Percentiles rank a stretch among this genome's conserved stretches.
These are phyloP conservation scores for Microctenopoma steveboyesi DNA, from an alignment of 2,797 vertebrate species.

Conservation along the genomic window DNA sequence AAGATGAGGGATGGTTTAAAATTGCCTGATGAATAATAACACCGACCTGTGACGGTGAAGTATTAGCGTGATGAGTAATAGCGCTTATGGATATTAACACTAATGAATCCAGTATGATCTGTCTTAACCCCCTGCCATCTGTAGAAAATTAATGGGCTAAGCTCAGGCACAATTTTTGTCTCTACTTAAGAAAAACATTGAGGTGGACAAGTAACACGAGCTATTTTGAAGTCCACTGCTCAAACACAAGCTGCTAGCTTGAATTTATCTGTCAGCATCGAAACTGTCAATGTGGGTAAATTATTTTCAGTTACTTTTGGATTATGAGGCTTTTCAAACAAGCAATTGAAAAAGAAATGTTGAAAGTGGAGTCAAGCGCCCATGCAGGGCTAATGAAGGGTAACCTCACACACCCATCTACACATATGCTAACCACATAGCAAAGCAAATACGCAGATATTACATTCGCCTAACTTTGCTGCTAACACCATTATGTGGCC, in stretches of 20 bases:
- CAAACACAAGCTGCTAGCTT: slow-evolving; percentile 29
- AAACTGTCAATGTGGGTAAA: slow-evolving; percentile 13
- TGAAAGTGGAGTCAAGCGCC: slow-evolving; percentile 6
- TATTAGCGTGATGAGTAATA: slow-evolving; percentile 62
- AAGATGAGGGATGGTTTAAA: slow-evolving; percentile 44
- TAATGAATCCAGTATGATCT: slow-evolving; percentile 65
- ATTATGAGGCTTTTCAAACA: slow-evolving; percentile 22
- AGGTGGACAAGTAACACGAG: background rate
- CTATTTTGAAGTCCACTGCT: slow-evolving; percentile 32
- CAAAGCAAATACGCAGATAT: slow-evolving; percentile 31
- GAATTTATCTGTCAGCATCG: slow-evolving; percentile 32
- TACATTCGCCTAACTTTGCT: slow-evolving; percentile 52
- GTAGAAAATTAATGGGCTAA: slow-evolving; percentile 41
- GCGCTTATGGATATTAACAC: slow-evolving; percentile 46
- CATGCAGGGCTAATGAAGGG: slow-evolving; percentile 14
- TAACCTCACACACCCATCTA: background rate
- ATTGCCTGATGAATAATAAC: slow-evolving; percentile 58
- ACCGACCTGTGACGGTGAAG: slow-evolving; percentile 32
- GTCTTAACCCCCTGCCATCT: slow-evolving; percentile 45
- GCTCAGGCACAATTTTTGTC: slow-evolving; percentile 16
- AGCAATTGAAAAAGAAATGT: slow-evolving; percentile 7
- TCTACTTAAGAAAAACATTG: slow-evolving; percentile 33
- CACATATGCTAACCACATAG: slow-evolving; percentile 7
- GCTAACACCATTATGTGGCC: slow-evolving; percentile 74
- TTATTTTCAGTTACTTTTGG: slow-evolving; percentile 17